Evolutionary conservation across 2,113 vertebrate genomes (phyloP).

Genomic region (Dipodomys merriami): DNA sequence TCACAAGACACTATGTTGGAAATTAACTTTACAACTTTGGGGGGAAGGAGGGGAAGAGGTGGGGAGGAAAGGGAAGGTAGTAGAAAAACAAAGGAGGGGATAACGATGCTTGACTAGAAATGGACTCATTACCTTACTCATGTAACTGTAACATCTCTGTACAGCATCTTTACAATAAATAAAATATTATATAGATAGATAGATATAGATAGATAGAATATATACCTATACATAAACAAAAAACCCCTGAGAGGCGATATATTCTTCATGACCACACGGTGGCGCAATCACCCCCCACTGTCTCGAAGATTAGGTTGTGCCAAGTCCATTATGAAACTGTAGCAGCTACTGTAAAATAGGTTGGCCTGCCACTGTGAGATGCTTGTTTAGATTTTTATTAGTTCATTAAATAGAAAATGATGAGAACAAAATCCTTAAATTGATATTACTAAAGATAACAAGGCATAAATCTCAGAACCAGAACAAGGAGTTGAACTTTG

Average conservation of each 20-base stretch:
- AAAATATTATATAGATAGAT: no score
- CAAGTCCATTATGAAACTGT: not conserved
- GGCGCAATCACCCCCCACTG: not conserved
- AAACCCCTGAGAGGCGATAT: not conserved
- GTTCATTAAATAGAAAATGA: conserved; percentile 26
- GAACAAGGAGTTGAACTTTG: conserved; percentile 36
- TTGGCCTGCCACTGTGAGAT: not conserved
- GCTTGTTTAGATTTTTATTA: not conserved
- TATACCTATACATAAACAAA: no score
- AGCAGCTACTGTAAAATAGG: not conserved
- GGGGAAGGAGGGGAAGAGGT: no score
- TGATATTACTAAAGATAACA: conserved; percentile 33
- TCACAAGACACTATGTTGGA: no score
- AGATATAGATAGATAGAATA: no score
- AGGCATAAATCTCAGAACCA: conserved; percentile 35
- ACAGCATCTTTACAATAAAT: no score
- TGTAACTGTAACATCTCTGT: no score
- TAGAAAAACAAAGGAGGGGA: no score
- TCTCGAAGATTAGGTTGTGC: not conserved
- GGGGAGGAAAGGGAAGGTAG: no score
- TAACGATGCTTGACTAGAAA: no score
- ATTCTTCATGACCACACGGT: not conserved
- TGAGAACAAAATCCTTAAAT: conserved; percentile 6
- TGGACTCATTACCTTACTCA: no score
- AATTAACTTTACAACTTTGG: no score